These are phyloP conservation scores for Pentalonia nigronervosa DNA, from an alignment of 1,140 invertebrate genomes.

Conservation along the genomic window DNA sequence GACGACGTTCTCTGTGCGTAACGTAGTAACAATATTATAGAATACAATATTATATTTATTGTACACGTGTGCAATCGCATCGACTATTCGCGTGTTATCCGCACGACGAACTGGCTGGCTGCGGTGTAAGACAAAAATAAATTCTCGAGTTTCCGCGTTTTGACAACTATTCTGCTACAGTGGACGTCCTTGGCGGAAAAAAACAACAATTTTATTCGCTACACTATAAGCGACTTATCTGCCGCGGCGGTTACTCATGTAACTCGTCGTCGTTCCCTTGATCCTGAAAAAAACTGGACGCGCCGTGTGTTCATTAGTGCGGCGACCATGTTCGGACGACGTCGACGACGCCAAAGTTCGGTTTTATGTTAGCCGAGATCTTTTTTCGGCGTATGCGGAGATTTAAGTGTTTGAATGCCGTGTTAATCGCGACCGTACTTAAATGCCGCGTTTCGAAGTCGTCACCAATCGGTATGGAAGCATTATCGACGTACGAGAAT, in stretches of 20 bases:
- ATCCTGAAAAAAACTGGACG: constrained; percentile 45
- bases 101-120: not conserved
- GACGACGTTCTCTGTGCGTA: not conserved
- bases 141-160: constrained; percentile 22
- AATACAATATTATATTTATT: not conserved
- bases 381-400: constrained; percentile 2
- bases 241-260: not conserved
- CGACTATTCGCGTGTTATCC: not conserved
- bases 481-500: constrained; percentile 57
- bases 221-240: not conserved
- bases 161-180: not conserved
- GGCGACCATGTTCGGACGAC: constrained; percentile 38
- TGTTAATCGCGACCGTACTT: not conserved
- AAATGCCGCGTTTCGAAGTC: constrained; percentile 58
- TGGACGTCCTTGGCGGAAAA: constrained; percentile 46
- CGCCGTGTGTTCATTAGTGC: constrained; percentile 32
- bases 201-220: not conserved
- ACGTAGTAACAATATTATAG: not conserved
- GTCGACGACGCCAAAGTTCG: not conserved
- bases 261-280: constrained; percentile 52
- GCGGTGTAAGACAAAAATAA: not conserved
- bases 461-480: constrained; percentile 58
- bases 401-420: constrained; percentile 48
- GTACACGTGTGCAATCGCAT: not conserved
- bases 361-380: not conserved